phyloP scores from a whole-genome alignment of 2,797 vertebrate genomes.

The Thamnophis elegans region DNA sequence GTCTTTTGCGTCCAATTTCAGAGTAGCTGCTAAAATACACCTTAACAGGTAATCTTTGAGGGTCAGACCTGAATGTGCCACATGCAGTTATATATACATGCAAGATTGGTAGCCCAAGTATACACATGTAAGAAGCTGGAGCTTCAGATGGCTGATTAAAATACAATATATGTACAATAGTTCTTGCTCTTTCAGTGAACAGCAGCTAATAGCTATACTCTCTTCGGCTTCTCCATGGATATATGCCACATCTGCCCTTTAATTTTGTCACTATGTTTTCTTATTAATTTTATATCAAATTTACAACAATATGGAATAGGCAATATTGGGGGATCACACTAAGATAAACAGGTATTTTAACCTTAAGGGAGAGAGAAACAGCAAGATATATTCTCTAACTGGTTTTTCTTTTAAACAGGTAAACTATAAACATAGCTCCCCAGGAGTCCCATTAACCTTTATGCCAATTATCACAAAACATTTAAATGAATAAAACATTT shows the following conservation, averaged over 20 bases:
- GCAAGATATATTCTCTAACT: not conserved
- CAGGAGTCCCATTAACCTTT: not conserved
- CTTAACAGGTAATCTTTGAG: not conserved
- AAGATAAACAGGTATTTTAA: not conserved
- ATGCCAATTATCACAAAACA: not conserved
- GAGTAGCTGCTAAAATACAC: not conserved
- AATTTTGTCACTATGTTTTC: not conserved
- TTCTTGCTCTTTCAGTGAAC: not conserved
- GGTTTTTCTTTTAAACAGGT: constrained; percentile 24
- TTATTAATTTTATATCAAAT: not conserved
- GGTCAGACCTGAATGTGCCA: not conserved
- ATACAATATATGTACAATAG: not conserved
- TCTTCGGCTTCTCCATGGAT: not conserved
- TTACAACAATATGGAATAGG: not conserved
- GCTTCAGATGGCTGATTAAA: not conserved
- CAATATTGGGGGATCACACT: not conserved
- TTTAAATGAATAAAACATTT: constrained; percentile 42
- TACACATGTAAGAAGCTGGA: not conserved
- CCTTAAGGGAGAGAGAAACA: not conserved
- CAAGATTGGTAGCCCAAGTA: not conserved
- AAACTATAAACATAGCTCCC: constrained; percentile 13
- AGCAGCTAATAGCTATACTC: not conserved
- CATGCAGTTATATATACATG: no score
- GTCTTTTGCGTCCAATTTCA: not conserved
- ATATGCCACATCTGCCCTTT: not conserved